phyloP scores from a whole-genome alignment of 2,113 vertebrate species.

The Colaptes auratus region DNA sequence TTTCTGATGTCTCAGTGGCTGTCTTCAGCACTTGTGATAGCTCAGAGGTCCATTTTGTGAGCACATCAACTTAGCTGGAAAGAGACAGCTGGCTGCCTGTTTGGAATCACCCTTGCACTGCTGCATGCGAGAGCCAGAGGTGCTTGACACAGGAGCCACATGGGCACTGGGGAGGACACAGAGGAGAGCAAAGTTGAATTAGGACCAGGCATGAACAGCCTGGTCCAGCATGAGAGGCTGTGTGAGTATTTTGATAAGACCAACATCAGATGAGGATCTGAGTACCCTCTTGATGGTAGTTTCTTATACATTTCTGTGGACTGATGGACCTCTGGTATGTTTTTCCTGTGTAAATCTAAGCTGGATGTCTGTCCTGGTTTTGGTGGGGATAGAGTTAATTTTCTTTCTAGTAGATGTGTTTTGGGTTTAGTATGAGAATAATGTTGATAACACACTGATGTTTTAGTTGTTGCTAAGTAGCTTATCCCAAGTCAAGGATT shows the following conservation, averaged over 20 bases:
- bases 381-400: not conserved
- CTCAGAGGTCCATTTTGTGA: not conserved
- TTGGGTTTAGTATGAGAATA: not conserved
- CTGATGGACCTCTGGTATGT: not conserved
- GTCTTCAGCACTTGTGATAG: not conserved
- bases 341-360: not conserved
- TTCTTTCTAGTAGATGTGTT: not conserved
- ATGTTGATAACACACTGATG: not conserved
- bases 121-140: not conserved
- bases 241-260: not conserved
- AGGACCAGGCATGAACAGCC: not conserved
- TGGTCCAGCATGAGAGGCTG: not conserved
- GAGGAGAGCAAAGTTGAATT: accelerated
- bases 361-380: not conserved
- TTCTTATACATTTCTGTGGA: not conserved
- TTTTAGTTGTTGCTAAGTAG: not conserved
- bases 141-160: not conserved
- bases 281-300: not conserved
- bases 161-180: not conserved
- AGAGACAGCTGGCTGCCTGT: not conserved
- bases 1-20: not conserved
- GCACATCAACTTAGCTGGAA: not conserved
- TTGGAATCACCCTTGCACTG: not conserved
- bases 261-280: not conserved
- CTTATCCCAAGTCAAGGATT: not conserved